These are phyloP conservation scores for Rousettus madagascariensis DNA, from an alignment of 2,797 vertebrate species.

Conservation along the genomic window DNA sequence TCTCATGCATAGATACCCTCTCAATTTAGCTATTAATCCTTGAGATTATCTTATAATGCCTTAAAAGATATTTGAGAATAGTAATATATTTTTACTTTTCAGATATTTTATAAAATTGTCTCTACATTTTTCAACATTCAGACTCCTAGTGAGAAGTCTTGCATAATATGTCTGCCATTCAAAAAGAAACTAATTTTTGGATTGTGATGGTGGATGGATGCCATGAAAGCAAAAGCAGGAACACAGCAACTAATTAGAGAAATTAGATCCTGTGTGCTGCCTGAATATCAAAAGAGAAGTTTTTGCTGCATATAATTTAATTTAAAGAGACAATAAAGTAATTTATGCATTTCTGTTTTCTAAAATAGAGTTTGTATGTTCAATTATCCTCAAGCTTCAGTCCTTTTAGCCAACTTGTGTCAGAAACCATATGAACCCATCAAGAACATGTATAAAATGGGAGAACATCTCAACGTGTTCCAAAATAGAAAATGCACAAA, in stretches of 20 bases:
- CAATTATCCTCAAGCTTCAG: neutral
- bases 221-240: constrained; percentile 25
- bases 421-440: neutral
- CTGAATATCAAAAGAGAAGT: constrained; percentile 3
- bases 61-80: neutral
- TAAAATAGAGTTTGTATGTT: neutral
- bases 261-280: constrained; percentile 15
- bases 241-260: constrained; percentile 59
- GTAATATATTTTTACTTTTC: neutral
- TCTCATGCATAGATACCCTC: neutral
- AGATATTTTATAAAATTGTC: neutral
- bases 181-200: constrained; percentile 18
- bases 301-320: constrained; percentile 11
- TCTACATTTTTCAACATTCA: neutral
- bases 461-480: neutral
- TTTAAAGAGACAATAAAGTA: constrained; percentile 34
- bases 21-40: neutral
- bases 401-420: neutral
- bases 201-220: constrained; percentile 14
- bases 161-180: neutral
- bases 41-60: neutral
- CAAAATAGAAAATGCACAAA: constrained; percentile 45
- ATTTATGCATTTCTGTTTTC: constrained; percentile 49
- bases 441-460: neutral
- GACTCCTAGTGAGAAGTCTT: neutral